Percentiles rank a stretch among this genome's conserved stretches.
phyloP scores from a whole-genome alignment of 2,888 invertebrate species.

The Drosophila bunnanda region DNA sequence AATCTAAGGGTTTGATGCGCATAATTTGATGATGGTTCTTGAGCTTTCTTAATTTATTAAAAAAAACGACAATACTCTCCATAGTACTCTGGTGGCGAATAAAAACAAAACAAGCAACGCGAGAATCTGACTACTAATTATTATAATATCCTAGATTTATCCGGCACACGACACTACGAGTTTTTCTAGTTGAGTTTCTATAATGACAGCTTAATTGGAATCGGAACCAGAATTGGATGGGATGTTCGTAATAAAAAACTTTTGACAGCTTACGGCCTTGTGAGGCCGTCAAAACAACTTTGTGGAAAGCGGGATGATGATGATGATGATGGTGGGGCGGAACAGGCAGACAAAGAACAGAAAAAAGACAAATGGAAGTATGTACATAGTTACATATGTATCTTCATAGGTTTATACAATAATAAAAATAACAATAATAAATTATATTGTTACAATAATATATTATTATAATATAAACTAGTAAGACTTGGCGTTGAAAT shows the following conservation, averaged over 20 bases:
- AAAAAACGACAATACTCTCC: not conserved
- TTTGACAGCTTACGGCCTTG: constrained; percentile 38
- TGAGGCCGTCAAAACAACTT: constrained; percentile 39
- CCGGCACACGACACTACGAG: constrained; percentile 8
- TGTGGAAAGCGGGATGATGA: not conserved
- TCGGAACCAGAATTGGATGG: constrained; percentile 18
- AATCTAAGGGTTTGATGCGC: no score
- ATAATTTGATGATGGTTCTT: not conserved
- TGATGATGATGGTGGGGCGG: not conserved
- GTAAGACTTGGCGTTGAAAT: not conserved
- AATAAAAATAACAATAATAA: no score
- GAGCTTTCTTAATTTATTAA: not conserved
- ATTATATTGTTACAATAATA: no score
- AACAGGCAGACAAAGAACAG: not conserved
- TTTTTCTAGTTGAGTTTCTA: constrained; percentile 23
- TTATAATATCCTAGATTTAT: constrained; percentile 24
- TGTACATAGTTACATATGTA: not conserved
- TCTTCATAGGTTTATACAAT: no score
- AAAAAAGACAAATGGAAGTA: not conserved
- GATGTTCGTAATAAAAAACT: constrained; percentile 24
- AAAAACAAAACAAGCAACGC: not conserved
- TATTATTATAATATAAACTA: no score
- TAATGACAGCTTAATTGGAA: constrained; percentile 50
- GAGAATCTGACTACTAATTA: constrained; percentile 20
- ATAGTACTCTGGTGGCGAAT: not conserved